Evolutionary conservation across 2,797 vertebrate species (phyloP), one percentile per base, ranked within the genome.

Genomic region (Leptodactylus fallax): DNA sequence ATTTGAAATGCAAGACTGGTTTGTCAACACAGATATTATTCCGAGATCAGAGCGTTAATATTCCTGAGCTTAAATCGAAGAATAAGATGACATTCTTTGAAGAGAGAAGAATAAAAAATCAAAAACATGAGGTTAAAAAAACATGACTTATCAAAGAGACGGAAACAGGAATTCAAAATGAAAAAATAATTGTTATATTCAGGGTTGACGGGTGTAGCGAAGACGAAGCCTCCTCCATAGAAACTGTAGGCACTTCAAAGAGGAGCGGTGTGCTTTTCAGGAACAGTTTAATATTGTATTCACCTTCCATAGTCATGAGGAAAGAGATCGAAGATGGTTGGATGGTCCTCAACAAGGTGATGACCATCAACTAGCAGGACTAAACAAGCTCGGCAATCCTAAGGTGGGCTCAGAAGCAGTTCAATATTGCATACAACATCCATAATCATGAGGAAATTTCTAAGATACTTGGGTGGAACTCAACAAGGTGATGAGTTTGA

Each of bases 1-100:
- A 77, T 77, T 77, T 77, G 74, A 77, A 77, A 77, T 77, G 74
- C 74, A 77, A 77, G 74, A 77, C 47, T 77, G 74, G 74, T 77
- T 77, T 77, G 74, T 77, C 74, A 77, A 77, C 74, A 53, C 74
- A 23, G 74, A 77, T 77, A 77, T 77, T 77, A 77, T 77, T 77
- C 49, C 12, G 21, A 77, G 74, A 77, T 77, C 74, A 77, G 74
- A 77, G 74, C 21, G 74, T 77, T 77, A 77, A 77, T 77, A 77
- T 77, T 77, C 65, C 47, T 3, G 74, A 17, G 74, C 74, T 77
- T 77, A 77, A 51, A 53, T 53, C 49, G 74, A 77, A 12, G 74
- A 77, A 77, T 53, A 23, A 53, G 74, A 77, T 53, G 74, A 77
- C 74, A 53, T 77, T 77, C 74, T 23, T 7, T 77, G 49, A 77